Conservation (phyloP, 2,888 invertebrate species). For the Tetropium fuscum region DNA sequence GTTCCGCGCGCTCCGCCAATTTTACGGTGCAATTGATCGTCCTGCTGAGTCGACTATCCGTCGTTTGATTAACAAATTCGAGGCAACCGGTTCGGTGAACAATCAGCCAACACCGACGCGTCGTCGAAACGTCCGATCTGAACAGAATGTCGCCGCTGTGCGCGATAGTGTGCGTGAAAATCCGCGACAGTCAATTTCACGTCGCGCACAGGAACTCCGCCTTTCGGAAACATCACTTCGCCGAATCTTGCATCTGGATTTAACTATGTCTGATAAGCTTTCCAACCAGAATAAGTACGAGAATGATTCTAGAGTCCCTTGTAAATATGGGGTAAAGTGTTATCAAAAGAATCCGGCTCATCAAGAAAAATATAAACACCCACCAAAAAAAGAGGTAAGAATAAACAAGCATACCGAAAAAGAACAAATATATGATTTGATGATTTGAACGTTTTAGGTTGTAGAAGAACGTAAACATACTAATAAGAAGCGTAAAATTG, state of each 20-base stretch:
- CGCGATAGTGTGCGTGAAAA: too few species aligned
- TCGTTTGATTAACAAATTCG: too few species aligned
- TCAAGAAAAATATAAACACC: conserved; percentile 81
- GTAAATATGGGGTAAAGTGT: conserved; percentile 84
- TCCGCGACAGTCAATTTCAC: too few species aligned
- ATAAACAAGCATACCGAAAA: not conserved
- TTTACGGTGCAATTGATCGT: too few species aligned
- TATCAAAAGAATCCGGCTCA: conserved; percentile 86
- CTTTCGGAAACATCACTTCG: too few species aligned
- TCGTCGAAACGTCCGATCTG: too few species aligned
- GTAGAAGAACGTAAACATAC: conserved; percentile 21
- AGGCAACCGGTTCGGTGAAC: too few species aligned
- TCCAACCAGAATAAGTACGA: conserved; percentile 43
- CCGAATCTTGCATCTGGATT: not conserved
- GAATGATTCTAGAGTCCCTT: conserved; percentile 68
- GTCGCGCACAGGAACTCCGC: too few species aligned
- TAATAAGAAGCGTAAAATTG: conserved; percentile 32
- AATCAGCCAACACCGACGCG: too few species aligned
- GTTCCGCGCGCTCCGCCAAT: too few species aligned
- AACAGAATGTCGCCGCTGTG: too few species aligned
- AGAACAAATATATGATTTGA: not conserved
- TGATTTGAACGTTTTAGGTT: conserved; percentile 23
- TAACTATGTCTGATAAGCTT: conserved; percentile 9
- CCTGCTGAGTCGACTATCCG: too few species aligned
- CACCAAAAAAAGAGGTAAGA: conserved; percentile 65